Evolutionary conservation across 2,113 vertebrate genomes (phyloP).

Genomic region (Morone saxatilis): DNA sequence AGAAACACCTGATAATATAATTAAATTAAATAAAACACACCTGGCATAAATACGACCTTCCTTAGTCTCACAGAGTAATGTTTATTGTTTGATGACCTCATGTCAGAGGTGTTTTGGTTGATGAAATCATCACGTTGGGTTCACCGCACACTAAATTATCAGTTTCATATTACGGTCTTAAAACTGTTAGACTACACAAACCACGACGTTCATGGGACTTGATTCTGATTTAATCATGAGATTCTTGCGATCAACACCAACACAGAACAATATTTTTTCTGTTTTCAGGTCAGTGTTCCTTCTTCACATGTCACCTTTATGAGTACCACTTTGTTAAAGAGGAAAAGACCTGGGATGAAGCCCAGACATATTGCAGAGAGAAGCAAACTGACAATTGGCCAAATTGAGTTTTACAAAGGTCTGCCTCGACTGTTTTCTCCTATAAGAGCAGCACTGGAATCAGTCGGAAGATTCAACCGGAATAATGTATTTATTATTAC

Average conservation of each 20-base stretch:
- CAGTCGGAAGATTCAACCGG: not conserved
- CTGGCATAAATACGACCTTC: too few species aligned
- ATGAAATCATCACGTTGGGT: not conserved
- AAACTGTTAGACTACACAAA: too few species aligned
- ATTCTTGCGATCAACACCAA: too few species aligned
- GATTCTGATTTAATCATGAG: too few species aligned
- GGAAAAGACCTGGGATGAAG: not conserved
- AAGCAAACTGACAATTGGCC: too few species aligned
- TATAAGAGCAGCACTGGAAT: not conserved
- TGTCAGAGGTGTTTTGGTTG: too few species aligned
- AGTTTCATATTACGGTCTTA: not conserved
- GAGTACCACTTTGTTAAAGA: conserved; percentile 11
- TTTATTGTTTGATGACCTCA: too few species aligned
- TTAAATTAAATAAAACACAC: too few species aligned
- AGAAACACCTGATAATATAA: too few species aligned
- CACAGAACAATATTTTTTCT: not conserved
- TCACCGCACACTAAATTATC: not conserved
- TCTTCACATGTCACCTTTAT: not conserved
- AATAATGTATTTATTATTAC: not conserved
- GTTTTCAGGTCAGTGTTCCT: conserved; percentile 24
- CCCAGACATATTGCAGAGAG: not conserved
- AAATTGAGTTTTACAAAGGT: not conserved
- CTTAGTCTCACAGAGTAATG: too few species aligned
- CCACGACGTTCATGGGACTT: too few species aligned
- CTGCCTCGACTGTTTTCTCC: not conserved